A percentile compares a stretch with the other conserved stretches of the same genome.
These are phyloP conservation scores for Eremophila alpestris DNA, from an alignment of 2,797 vertebrate species.

Conservation along the genomic window DNA sequence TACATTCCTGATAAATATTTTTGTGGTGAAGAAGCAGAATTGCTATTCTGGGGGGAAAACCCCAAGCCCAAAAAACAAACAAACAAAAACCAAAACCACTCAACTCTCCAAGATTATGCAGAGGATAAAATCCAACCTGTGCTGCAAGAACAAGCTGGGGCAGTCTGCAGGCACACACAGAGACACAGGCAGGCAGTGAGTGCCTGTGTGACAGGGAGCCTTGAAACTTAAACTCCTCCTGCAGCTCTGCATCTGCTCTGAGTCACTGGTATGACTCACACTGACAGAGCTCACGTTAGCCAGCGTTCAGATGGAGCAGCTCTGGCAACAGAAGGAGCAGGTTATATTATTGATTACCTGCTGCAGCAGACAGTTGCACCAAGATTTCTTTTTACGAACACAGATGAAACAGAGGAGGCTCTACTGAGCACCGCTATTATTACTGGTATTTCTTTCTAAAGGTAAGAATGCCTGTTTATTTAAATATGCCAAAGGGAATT, in stretches of 20 bases:
- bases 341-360: constrained; percentile 45
- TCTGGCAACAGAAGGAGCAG: constrained; percentile 13
- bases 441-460: background rate
- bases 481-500: background rate
- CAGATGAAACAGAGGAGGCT: constrained; percentile 20
- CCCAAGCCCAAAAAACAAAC: background rate
- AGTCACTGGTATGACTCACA: constrained; percentile 60
- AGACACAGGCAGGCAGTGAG: accelerated
- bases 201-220: background rate
- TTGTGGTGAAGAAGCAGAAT: background rate
- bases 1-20: background rate
- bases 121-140: background rate
- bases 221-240: constrained; percentile 64
- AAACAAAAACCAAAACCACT: background rate
- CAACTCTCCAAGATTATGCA: background rate
- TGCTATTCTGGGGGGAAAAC: accelerated
- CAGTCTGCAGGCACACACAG: background rate
- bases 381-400: background rate
- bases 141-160: background rate
- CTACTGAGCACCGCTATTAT: background rate
- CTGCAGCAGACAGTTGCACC: constrained; percentile 22
- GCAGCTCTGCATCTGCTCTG: constrained; percentile 66
- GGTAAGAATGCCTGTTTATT: constrained; percentile 42
- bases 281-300: constrained; percentile 14
- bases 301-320: constrained; percentile 28